Percentiles rank a stretch among this genome's conserved stretches.
These are phyloP conservation scores for Sebastes oblongus DNA, from an alignment of 2,797 vertebrate genomes.

Conservation along the genomic window DNA sequence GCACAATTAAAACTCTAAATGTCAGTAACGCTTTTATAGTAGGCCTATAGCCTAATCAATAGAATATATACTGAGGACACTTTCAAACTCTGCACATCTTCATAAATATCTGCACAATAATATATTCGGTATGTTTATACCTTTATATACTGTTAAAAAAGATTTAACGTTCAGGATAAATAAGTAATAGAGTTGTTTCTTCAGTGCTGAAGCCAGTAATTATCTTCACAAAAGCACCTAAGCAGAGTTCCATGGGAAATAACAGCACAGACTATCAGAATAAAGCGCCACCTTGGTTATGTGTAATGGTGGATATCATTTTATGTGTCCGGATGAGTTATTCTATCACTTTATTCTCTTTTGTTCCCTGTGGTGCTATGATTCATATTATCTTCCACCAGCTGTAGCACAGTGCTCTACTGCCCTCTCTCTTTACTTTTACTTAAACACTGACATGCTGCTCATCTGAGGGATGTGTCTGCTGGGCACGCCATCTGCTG, in stretches of 20 bases:
- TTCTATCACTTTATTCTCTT: neutral
- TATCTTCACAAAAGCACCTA: neutral
- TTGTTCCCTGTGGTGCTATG: neutral
- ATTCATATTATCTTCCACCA: neutral
- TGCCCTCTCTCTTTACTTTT: conserved; percentile 52
- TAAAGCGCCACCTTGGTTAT: neutral
- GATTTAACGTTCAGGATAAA: neutral
- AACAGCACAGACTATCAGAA: neutral
- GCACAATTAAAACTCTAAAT: neutral
- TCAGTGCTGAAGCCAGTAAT: neutral
- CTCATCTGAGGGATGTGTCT: neutral
- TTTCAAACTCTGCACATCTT: neutral
- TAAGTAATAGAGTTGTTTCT: neutral
- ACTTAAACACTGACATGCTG: conserved; percentile 9
- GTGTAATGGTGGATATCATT: conserved; percentile 35
- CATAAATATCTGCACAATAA: neutral
- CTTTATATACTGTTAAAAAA: neutral
- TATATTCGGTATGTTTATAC: neutral
- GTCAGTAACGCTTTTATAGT: neutral
- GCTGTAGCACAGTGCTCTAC: conserved; percentile 48
- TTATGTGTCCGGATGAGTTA: conserved; percentile 36
- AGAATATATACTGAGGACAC: neutral
- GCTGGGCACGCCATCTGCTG: conserved; percentile 65
- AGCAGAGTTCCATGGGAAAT: conserved; percentile 16
- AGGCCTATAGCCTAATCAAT: neutral